These are phyloP conservation scores for Drosophila aldrichi DNA, from an alignment of 2,888 invertebrate species.

Conservation along the genomic window DNA sequence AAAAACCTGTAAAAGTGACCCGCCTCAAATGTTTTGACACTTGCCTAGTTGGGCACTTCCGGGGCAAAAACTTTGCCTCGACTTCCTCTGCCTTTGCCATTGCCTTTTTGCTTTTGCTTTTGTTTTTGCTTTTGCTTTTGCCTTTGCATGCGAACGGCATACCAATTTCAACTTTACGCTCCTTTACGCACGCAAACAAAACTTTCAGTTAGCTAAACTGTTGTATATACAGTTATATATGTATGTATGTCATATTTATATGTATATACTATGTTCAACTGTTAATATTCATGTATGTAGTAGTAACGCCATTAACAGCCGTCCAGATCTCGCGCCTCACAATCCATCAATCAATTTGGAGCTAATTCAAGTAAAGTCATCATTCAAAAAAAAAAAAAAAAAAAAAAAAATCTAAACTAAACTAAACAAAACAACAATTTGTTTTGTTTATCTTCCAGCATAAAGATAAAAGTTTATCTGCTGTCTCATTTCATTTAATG, in stretches of 20 bases:
- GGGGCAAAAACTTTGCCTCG: slow-evolving; percentile 11
- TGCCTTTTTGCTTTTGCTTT: neutral
- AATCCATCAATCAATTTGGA: slow-evolving; percentile 3
- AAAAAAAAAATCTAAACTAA: neutral
- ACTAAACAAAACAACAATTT: neutral
- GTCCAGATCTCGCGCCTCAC: neutral
- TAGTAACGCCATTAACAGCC: neutral
- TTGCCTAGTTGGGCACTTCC: slow-evolving; percentile 39
- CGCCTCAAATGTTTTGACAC: slow-evolving; percentile 45
- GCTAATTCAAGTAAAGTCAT: neutral
- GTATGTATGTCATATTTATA: neutral
- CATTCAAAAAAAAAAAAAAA: slow-evolving; percentile 1
- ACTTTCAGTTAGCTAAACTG: neutral
- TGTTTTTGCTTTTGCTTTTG: neutral
- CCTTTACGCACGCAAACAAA: slow-evolving; percentile 45
- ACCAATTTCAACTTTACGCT: slow-evolving; percentile 39
- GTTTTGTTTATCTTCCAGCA: neutral
- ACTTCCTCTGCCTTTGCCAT: neutral
- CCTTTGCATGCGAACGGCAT: slow-evolving; percentile 23
- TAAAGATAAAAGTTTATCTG: neutral
- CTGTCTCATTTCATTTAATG: too few relatives aligned
- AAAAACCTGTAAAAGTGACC: slow-evolving; percentile 43
- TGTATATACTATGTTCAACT: neutral
- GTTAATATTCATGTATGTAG: neutral
- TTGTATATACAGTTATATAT: neutral